Evolutionary conservation across 2,888 invertebrate genomes (phyloP).

Genomic region (Lucinisca nassula): DNA sequence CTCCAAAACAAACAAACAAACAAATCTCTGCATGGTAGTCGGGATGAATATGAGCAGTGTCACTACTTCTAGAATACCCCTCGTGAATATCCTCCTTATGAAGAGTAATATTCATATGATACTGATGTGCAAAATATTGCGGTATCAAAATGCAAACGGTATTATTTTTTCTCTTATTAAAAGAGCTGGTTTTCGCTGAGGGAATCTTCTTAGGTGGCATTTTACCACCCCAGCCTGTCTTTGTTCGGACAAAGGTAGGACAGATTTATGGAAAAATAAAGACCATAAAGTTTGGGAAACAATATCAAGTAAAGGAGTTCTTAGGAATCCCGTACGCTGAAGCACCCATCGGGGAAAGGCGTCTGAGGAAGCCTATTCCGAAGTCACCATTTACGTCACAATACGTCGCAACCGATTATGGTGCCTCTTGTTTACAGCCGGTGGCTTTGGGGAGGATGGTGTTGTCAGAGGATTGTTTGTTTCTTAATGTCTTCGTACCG

Average conservation of each 20-base stretch:
- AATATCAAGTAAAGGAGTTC: neutral
- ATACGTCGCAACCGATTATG: neutral
- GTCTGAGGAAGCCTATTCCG: neutral
- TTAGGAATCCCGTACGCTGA: neutral
- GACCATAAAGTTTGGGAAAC: neutral
- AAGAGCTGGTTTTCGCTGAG: neutral
- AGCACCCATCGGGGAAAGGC: neutral
- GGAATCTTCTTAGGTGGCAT: neutral
- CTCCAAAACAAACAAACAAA: too few relatives aligned
- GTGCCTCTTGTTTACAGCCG: neutral
- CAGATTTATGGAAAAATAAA: neutral
- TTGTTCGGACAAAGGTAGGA: neutral
- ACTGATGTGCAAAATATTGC: too few relatives aligned
- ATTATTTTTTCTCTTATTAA: too few relatives aligned
- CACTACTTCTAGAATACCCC: too few relatives aligned
- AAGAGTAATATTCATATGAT: too few relatives aligned
- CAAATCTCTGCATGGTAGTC: too few relatives aligned
- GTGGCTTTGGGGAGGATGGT: neutral
- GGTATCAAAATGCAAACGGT: too few relatives aligned
- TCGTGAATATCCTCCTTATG: too few relatives aligned
- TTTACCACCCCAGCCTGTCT: too few relatives aligned
- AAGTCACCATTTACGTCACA: constrained; percentile 3
- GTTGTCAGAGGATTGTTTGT: neutral
- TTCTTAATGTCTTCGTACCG: neutral
- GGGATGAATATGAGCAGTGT: too few relatives aligned